Percentiles rank a stretch among this genome's conserved stretches.
These are phyloP conservation scores for Clamator glandarius DNA, from an alignment of 2,797 vertebrate genomes.

Conservation along the genomic window DNA sequence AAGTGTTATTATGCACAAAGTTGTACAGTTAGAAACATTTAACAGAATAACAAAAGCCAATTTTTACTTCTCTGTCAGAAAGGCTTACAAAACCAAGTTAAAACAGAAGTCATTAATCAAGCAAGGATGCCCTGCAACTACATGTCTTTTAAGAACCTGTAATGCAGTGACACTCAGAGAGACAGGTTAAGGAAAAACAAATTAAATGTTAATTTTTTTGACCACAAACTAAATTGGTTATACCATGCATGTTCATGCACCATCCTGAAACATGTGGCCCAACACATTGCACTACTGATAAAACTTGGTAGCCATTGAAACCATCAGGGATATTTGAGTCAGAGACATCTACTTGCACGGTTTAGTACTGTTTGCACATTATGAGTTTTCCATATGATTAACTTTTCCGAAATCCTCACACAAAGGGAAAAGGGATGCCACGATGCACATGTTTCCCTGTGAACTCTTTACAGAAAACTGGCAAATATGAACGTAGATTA, in stretches of 20 bases:
- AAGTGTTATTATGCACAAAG: not conserved
- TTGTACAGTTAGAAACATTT: not conserved
- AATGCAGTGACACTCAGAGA: not conserved
- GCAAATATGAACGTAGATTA: not conserved
- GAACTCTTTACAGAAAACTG: not conserved
- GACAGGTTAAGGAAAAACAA: not conserved
- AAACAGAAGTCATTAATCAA: not conserved
- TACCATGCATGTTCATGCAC: not conserved
- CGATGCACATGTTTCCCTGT: not conserved
- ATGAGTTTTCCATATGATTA: not conserved
- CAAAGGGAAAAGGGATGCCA: not conserved
- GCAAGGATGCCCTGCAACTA: not conserved
- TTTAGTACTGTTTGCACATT: not conserved
- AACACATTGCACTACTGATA: not conserved
- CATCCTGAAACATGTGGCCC: not conserved
- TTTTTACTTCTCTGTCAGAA: not conserved
- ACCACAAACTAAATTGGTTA: not conserved
- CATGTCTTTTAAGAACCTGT: not conserved
- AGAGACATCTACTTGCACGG: not conserved
- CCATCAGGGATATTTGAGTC: not conserved
- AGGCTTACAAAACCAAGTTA: not conserved
- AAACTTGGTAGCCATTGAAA: not conserved
- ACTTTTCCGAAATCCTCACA: not conserved
- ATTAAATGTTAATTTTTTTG: not conserved
- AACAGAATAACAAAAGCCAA: not conserved